Evolutionary conservation across 1,140 invertebrate genomes (phyloP).

Genomic region (Ruditapes philippinarum): DNA sequence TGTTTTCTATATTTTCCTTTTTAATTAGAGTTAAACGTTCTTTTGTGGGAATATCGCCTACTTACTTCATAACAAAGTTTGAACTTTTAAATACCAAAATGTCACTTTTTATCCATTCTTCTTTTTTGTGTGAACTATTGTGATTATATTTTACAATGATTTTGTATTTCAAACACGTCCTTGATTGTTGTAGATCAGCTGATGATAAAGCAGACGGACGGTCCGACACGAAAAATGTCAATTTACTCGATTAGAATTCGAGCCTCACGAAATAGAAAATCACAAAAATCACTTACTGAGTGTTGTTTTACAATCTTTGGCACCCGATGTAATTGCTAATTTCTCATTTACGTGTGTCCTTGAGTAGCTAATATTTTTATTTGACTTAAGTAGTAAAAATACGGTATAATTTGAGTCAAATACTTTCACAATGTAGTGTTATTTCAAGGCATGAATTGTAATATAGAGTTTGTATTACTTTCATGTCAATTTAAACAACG

Average conservation of each 20-base stretch:
- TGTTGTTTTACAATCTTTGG: background rate
- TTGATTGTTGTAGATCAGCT: background rate
- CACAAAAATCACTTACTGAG: background rate
- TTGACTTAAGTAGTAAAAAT: background rate
- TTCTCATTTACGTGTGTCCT: background rate
- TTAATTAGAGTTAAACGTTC: too few species aligned
- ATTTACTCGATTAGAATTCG: background rate
- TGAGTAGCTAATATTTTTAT: background rate
- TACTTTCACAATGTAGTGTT: constrained; percentile 16
- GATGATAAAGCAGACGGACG: background rate
- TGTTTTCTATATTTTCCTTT: background rate
- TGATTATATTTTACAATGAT: background rate
- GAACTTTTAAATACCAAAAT: background rate
- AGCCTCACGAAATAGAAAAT: background rate
- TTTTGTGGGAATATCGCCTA: too few species aligned
- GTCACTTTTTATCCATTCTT: constrained; percentile 32
- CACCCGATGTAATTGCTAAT: background rate
- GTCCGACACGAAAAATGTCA: background rate
- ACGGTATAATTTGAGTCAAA: constrained; percentile 1
- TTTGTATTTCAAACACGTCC: too few species aligned
- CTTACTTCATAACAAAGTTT: background rate
- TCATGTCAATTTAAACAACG: constrained; percentile 1
- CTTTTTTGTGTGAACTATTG: too few species aligned
- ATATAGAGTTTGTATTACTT: background rate
- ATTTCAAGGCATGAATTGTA: background rate